Base-by-base conservation (phyloP, 2,888 invertebrate genomes). In the Epistrophe eligans region DNA sequence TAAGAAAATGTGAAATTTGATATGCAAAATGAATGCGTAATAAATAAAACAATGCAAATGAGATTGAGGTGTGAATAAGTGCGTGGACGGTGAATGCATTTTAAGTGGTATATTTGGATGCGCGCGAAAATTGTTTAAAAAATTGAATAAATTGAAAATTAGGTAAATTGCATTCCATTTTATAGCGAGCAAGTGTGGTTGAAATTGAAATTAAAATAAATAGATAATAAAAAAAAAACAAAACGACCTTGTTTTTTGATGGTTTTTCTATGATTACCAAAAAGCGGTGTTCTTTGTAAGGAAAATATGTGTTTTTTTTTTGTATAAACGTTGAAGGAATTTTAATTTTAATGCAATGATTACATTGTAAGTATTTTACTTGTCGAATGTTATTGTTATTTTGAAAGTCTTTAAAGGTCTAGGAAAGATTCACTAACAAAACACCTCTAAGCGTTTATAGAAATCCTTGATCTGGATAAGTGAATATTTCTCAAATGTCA, bases 31-130 rank as follows among this genome's bases (percentile, higher is more conserved):
- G 85, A 82, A 82, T 82, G 82, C 74, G 82, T 71, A 60, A 87
- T 82, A 87, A 82, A 82, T 82, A 82, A 67, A 79, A 82, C 85
- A 79, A 87, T 87, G 82, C 79, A 79, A 87, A 87, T 79, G 60
- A 48, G 70, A 60, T 52, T 66, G 79, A 79, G 82, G 85, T 82
- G 82, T 87, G 79, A 82, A 79, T 71, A 74, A 79, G 77, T 82
- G 74, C 67, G 67, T 43, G 50, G 48, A 81, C 67, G 71, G 38
- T 70, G 60, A 11, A 52, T 55, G 62, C 71, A 79, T 38, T 70
- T 70, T 32, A 38, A 50, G 58, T 60, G 24, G 52, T 55, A 24
- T 35, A 24, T 24, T 24, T 24, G 24, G 40, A 40, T 62, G 45
- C 48, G 17, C 45, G 11, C 38, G 17, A 66, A 48, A 66, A 28